Percentiles rank a stretch among this genome's conserved stretches.
These are phyloP conservation scores for Listronotus bonariensis DNA, from an alignment of 1,140 invertebrate genomes.

Conservation along the genomic window DNA sequence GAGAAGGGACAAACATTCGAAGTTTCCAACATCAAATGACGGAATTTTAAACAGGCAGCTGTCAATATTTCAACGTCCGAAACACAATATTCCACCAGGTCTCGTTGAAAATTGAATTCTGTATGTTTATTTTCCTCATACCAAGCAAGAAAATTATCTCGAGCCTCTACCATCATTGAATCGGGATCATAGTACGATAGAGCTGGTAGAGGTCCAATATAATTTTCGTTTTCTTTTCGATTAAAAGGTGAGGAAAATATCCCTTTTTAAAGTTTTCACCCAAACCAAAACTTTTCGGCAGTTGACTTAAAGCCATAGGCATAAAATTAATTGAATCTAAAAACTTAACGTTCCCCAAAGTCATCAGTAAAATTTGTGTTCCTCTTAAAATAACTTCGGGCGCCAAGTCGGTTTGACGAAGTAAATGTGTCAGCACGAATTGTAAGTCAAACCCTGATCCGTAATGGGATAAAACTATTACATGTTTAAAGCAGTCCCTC, in stretches of 20 bases:
- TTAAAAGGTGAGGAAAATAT: slow-evolving; percentile 37
- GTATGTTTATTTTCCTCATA: slow-evolving; percentile 5
- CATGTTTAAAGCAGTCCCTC: slow-evolving; percentile 11
- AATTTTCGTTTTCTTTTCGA: slow-evolving; percentile 23
- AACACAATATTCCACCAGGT: slow-evolving; percentile 6
- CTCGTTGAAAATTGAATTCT: slow-evolving; percentile 19
- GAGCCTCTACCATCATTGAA: slow-evolving; percentile 10
- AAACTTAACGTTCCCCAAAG: slow-evolving; percentile 14
- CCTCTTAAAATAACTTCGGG: slow-evolving; percentile 10
- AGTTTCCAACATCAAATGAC: slow-evolving; percentile 1
- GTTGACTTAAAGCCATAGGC: slow-evolving; percentile 15
- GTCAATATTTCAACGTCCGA: slow-evolving; percentile 13
- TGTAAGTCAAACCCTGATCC: slow-evolving; percentile 9
- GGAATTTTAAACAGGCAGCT: slow-evolving; percentile 14
- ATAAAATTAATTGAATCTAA: slow-evolving; percentile 29
- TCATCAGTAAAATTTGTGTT: slow-evolving; percentile 8
- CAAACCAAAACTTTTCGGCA: slow-evolving; percentile 23
- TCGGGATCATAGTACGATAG: slow-evolving; percentile 25
- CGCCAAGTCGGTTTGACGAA: not conserved
- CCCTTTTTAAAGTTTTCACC: slow-evolving; percentile 30
- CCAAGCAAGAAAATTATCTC: slow-evolving; percentile 22
- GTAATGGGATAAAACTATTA: slow-evolving; percentile 17
- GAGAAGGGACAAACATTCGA: slow-evolving; percentile 18
- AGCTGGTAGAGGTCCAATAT: slow-evolving; percentile 25
- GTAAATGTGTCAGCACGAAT: slow-evolving; percentile 17